Conservation (phyloP, 2,797 vertebrate genomes). For the Sebastes minor region DNA sequence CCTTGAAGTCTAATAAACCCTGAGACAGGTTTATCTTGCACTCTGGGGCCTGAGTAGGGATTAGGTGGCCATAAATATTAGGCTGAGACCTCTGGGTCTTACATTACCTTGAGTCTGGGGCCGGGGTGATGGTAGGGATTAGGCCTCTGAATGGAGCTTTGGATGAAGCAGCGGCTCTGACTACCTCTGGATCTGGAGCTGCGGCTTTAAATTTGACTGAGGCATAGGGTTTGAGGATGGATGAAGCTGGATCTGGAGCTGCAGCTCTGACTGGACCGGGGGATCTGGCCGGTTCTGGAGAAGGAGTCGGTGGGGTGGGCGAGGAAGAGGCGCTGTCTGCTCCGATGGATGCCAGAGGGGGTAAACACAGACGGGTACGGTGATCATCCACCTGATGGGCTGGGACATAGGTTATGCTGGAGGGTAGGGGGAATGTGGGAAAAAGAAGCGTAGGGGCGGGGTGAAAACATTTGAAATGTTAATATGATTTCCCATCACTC, state of each 20-base stretch:
- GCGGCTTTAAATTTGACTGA: slow-evolving; percentile 35
- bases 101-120: slow-evolving; percentile 70
- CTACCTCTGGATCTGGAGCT: slow-evolving; percentile 14
- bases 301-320: slow-evolving; percentile 45
- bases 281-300: slow-evolving; percentile 55
- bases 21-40: slow-evolving; percentile 53
- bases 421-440: slow-evolving; percentile 8
- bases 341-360: slow-evolving; percentile 74
- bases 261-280: slow-evolving; percentile 8
- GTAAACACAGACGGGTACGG: slow-evolving; percentile 79
- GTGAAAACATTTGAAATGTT: slow-evolving; percentile 12
- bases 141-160: slow-evolving; percentile 28
- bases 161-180: slow-evolving; percentile 34
- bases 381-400: slow-evolving; percentile 88
- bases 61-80: slow-evolving; percentile 56
- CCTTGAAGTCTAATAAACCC: slow-evolving; percentile 54
- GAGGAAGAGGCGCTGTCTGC: slow-evolving; percentile 58
- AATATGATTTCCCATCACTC: neutral
- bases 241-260: neutral
- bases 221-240: slow-evolving; percentile 22
- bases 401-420: slow-evolving; percentile 89
- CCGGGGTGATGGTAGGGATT: slow-evolving; percentile 40
- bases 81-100: slow-evolving; percentile 33
- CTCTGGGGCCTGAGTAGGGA: slow-evolving; percentile 26
- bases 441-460: neutral